Percentiles rank a stretch among this genome's conserved stretches.
Conservation (phyloP, 2,113 vertebrate genomes). For the Himantopus leucocephalus region DNA sequence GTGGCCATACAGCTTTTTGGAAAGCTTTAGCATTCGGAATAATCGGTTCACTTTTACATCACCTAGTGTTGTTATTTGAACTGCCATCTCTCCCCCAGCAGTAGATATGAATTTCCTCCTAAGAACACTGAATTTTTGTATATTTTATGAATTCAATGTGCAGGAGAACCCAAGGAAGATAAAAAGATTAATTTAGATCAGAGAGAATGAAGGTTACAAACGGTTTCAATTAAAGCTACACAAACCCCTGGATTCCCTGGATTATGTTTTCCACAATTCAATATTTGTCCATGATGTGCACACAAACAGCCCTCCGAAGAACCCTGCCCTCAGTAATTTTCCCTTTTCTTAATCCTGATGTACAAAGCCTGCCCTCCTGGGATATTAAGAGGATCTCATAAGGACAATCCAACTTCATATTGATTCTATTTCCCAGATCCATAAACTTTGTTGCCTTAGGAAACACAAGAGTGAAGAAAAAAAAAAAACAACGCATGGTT, state of each 20-base stretch:
- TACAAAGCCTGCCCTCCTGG: background rate
- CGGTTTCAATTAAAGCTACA: constrained; percentile 24
- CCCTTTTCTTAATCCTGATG: constrained; percentile 11
- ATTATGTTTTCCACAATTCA: constrained; percentile 8
- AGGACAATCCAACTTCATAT: constrained; percentile 31
- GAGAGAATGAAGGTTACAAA: constrained; percentile 43
- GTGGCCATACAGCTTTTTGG: background rate
- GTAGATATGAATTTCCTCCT: background rate
- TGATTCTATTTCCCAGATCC: constrained; percentile 13
- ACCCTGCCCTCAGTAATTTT: background rate
- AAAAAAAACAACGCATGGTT: background rate
- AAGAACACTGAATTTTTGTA: background rate
- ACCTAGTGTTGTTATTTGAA: background rate
- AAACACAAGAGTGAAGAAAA: background rate
- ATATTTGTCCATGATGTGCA: background rate
- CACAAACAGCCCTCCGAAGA: constrained; percentile 1
- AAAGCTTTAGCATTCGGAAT: background rate
- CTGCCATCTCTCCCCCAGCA: background rate
- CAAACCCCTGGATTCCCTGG: background rate
- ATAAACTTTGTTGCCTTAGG: background rate
- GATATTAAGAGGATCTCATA: constrained; percentile 27
- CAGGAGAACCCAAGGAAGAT: background rate
- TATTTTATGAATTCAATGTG: background rate
- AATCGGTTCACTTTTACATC: background rate
- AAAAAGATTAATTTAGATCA: background rate